phyloP scores from a whole-genome alignment of 2,113 vertebrate genomes.

The Apaloderma vittatum region DNA sequence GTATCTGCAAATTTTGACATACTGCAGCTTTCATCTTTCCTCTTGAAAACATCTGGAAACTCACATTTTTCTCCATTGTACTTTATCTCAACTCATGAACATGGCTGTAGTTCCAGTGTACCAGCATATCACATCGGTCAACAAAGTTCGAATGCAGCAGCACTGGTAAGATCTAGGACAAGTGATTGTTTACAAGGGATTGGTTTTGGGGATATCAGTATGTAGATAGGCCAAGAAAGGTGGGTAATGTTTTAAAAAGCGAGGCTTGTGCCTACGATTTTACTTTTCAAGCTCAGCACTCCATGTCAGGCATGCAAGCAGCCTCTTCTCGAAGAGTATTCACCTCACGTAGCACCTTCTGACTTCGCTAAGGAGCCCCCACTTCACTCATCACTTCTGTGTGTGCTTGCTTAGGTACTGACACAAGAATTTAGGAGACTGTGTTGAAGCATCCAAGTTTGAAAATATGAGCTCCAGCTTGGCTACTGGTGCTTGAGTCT shows the following conservation, averaged over 20 bases:
- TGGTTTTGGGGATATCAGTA: neutral
- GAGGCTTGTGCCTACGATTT: neutral
- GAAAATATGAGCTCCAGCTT: neutral
- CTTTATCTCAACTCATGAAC: neutral
- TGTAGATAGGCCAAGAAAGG: neutral
- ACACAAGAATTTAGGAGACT: neutral
- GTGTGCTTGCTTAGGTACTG: neutral
- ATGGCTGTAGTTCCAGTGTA: neutral
- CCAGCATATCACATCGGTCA: accelerated
- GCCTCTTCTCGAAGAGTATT: neutral
- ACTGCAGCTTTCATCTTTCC: neutral
- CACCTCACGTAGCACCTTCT: neutral
- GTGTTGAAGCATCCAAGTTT: neutral
- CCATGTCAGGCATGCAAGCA: neutral
- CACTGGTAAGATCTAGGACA: neutral
- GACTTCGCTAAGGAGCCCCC: neutral
- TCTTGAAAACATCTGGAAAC: neutral
- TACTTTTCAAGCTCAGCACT: neutral
- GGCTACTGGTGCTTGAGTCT: neutral
- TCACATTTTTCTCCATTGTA: neutral
- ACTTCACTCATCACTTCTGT: neutral
- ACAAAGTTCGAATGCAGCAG: neutral
- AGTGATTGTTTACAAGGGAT: neutral
- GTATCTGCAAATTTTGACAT: neutral
- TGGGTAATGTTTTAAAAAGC: neutral